phyloP scores from a whole-genome alignment of 2,797 vertebrate genomes.

The Cynopterus sphinx region DNA sequence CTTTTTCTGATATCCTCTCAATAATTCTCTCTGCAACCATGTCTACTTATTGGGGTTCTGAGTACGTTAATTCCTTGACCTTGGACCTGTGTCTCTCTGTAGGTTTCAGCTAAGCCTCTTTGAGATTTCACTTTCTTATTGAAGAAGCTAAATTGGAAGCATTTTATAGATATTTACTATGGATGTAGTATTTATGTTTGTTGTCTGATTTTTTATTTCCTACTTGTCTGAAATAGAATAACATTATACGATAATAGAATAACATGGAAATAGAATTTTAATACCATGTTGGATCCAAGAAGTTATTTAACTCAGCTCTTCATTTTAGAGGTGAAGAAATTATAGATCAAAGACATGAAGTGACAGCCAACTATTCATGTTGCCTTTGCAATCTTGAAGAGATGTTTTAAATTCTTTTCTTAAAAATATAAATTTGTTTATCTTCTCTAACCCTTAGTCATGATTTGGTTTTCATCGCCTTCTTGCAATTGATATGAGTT shows the following conservation, averaged over 20 bases:
- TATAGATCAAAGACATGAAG: conserved; percentile 8
- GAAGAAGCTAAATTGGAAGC: conserved; percentile 32
- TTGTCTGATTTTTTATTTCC: conserved; percentile 43
- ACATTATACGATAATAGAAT: background rate
- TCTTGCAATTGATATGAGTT: background rate
- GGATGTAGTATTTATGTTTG: background rate
- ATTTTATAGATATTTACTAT: background rate
- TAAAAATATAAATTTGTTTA: conserved; percentile 5
- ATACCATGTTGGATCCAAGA: background rate
- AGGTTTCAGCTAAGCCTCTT: background rate
- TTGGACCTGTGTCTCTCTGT: background rate
- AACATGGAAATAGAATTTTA: conserved; percentile 32
- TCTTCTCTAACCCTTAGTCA: background rate
- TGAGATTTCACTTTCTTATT: conserved; percentile 29
- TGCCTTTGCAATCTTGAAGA: conserved; percentile 25
- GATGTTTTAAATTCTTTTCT: background rate
- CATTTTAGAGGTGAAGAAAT: conserved; percentile 54
- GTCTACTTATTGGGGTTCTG: background rate
- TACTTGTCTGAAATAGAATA: background rate
- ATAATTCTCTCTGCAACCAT: background rate
- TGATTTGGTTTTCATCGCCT: background rate
- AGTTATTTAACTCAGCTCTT: conserved; percentile 9
- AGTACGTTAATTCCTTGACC: background rate
- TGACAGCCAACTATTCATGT: background rate
- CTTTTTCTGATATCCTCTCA: conserved; percentile 10